Evolutionary conservation across 2,113 vertebrate species (phyloP).

Genomic region (Picathartes gymnocephalus): DNA sequence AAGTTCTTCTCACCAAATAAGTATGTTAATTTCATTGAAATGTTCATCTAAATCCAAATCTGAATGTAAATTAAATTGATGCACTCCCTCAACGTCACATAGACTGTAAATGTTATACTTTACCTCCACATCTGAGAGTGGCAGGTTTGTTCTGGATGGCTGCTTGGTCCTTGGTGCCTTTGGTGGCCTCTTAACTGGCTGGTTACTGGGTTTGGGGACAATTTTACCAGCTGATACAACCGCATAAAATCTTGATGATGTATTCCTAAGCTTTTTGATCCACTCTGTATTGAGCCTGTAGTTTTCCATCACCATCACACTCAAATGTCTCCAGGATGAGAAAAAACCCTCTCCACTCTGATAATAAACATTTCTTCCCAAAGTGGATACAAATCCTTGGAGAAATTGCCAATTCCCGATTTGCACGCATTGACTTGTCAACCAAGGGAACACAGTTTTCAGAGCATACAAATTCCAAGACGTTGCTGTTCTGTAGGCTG

Average conservation of each 20-base stretch:
- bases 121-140: constrained; percentile 78
- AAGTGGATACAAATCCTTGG: not conserved
- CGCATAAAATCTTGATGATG: constrained; percentile 63
- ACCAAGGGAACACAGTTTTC: not conserved
- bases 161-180: constrained; percentile 94
- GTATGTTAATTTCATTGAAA: not conserved
- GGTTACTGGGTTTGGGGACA: constrained; percentile 70
- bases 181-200: constrained; percentile 77
- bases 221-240: constrained; percentile 55
- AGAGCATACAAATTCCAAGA: not conserved
- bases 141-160: constrained; percentile 89
- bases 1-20: not conserved
- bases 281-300: not conserved
- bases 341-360: not conserved
- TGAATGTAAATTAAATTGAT: not conserved
- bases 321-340: not conserved
- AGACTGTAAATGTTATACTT: not conserved
- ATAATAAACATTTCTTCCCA: not conserved
- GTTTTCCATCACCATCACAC: not conserved
- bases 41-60: not conserved
- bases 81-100: not conserved
- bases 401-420: not conserved
- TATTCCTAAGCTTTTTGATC: constrained; percentile 13
- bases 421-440: not conserved
- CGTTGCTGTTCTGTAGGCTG: not conserved